Conservation (phyloP, 2,888 invertebrate species). For the Sphaerophoria rueppellii region DNA sequence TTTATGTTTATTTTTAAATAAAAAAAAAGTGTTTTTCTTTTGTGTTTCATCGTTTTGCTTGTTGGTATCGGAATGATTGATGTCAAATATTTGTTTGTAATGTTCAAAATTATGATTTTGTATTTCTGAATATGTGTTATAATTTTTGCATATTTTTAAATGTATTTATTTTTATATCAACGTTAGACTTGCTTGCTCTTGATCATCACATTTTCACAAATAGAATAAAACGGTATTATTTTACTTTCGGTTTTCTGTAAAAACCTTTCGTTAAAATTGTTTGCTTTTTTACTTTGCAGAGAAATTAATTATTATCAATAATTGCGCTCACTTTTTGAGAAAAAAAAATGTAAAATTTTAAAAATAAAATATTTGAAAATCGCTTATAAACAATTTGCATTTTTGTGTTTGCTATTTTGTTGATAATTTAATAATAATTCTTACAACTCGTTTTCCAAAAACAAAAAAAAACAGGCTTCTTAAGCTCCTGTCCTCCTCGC, state of each 20-base stretch:
- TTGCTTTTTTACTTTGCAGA: constrained; percentile 10
- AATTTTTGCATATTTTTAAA: constrained; percentile 5
- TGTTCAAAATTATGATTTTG: constrained; percentile 39
- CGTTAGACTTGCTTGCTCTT: constrained; percentile 17
- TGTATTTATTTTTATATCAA: constrained; percentile 33
- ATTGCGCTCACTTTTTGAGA: constrained; percentile 33
- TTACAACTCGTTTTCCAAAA: constrained; percentile 56
- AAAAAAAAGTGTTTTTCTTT: constrained; percentile 27
- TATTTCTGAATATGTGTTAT: constrained; percentile 13
- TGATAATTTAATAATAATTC: constrained; percentile 24
- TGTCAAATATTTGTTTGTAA: constrained; percentile 25
- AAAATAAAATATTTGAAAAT: constrained; percentile 39
- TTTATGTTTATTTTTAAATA: constrained; percentile 20
- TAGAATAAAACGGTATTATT: constrained; percentile 53
- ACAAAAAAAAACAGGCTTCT: constrained; percentile 50
- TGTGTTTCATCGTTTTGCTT: constrained; percentile 30
- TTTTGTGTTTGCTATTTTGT: constrained; percentile 16
- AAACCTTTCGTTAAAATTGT: constrained; percentile 44
- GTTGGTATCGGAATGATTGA: constrained; percentile 21
- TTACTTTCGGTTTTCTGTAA: constrained; percentile 26
- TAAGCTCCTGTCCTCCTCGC: constrained; percentile 53
- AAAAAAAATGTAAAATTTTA: background rate
- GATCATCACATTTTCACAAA: constrained; percentile 60
- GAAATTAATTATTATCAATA: constrained; percentile 21
- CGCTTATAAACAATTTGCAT: constrained; percentile 42